These are phyloP conservation scores for Eupithecia subfuscata DNA, from an alignment of 2,888 invertebrate genomes.

Conservation along the genomic window DNA sequence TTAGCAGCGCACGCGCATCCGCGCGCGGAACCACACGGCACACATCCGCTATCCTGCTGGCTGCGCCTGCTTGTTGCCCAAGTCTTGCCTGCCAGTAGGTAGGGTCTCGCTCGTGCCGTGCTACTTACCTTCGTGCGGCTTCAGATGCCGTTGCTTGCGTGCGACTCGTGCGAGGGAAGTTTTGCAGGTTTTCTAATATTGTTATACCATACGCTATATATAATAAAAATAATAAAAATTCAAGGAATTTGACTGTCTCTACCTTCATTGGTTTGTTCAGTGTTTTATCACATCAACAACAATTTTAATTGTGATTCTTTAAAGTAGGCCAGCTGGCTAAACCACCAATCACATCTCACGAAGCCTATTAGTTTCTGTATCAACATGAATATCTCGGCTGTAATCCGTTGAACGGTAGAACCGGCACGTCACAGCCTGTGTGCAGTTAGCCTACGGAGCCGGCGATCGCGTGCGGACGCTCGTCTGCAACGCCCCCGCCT, in stretches of 20 bases:
- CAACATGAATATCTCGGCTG: not conserved
- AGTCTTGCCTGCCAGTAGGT: no score
- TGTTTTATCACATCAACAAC: not conserved
- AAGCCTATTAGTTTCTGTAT: slow-evolving; percentile 8
- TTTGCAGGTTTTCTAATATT: no score
- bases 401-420: slow-evolving; percentile 20
- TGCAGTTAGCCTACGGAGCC: slow-evolving; percentile 24
- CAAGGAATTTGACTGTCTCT: not conserved
- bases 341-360: not conserved
- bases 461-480: slow-evolving; percentile 53
- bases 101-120: no score
- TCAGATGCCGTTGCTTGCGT: slow-evolving; percentile 8
- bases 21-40: slow-evolving; percentile 59
- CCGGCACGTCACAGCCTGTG: slow-evolving; percentile 22
- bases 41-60: slow-evolving; percentile 52
- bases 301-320: not conserved
- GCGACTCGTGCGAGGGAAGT: not conserved
- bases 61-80: slow-evolving; percentile 15
- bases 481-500: slow-evolving; percentile 53
- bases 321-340: not conserved
- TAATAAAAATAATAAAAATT: not conserved
- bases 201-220: no score
- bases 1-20: slow-evolving; percentile 52
- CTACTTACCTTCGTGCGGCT: no score
- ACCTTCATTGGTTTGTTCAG: not conserved